These are phyloP conservation scores for Sericinus montela DNA, from an alignment of 2,888 invertebrate genomes.

Conservation along the genomic window DNA sequence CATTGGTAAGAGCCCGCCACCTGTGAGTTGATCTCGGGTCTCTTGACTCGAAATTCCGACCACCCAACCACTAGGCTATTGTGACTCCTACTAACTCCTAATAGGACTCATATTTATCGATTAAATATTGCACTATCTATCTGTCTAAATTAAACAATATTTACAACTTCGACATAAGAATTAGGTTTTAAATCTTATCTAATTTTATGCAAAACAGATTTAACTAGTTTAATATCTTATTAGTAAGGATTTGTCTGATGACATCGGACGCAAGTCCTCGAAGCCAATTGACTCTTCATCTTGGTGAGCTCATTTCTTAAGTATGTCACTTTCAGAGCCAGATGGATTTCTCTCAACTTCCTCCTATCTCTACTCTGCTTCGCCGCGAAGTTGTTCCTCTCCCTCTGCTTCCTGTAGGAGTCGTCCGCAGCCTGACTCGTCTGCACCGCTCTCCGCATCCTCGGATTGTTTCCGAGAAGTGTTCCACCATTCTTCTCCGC, in stretches of 20 bases:
- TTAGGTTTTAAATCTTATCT: background rate
- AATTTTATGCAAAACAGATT: background rate
- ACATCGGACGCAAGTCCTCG: slow-evolving; percentile 25
- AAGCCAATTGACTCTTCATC: slow-evolving; percentile 38
- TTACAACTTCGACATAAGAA: background rate
- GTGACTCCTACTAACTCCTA: too few relatives aligned
- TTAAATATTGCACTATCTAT: slow-evolving; percentile 10
- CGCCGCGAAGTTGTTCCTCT: slow-evolving; percentile 96
- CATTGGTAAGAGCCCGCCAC: too few relatives aligned
- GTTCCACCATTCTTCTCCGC: slow-evolving; percentile 80
- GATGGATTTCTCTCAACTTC: slow-evolving; percentile 94
- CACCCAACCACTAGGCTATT: too few relatives aligned
- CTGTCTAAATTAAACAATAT: background rate
- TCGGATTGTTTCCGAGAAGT: slow-evolving; percentile 80
- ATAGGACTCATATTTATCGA: background rate
- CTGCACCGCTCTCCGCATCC: slow-evolving; percentile 83
- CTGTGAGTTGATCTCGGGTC: too few relatives aligned
- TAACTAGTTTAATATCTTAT: background rate
- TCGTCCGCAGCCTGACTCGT: slow-evolving; percentile 82
- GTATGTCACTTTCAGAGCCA: slow-evolving; percentile 91
- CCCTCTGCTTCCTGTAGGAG: slow-evolving; percentile 91
- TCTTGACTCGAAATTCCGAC: too few relatives aligned
- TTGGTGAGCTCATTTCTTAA: slow-evolving; percentile 63
- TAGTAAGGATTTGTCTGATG: slow-evolving; percentile 17
- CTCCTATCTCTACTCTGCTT: slow-evolving; percentile 95